Conservation (phyloP, 1,140 invertebrate species). For the Drosophila bipectinata region DNA sequence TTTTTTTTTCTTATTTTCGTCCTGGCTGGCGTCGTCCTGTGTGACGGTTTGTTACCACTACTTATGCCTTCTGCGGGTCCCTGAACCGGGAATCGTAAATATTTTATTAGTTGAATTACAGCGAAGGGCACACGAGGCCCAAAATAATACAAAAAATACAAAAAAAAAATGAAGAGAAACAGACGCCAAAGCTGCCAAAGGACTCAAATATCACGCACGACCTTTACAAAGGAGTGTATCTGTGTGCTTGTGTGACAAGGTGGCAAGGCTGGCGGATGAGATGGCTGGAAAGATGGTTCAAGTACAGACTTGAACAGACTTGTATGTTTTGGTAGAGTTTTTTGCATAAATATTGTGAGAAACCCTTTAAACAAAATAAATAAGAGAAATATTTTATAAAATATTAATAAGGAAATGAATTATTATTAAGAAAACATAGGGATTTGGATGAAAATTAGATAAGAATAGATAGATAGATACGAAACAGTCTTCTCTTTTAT, state of each 20-base stretch:
- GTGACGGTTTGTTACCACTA: constrained; percentile 30
- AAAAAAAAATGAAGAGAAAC: neutral
- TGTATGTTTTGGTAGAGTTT: neutral
- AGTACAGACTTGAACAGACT: neutral
- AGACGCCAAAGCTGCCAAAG: constrained; percentile 50
- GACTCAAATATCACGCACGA: constrained; percentile 53
- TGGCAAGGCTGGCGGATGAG: neutral
- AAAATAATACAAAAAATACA: neutral
- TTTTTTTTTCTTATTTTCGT: neutral
- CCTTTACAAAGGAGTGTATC: neutral
- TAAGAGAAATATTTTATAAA: neutral
- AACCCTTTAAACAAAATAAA: constrained; percentile 3
- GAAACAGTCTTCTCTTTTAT: too few relatives aligned
- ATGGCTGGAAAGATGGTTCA: neutral
- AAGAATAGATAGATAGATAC: too few relatives aligned
- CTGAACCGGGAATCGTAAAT: constrained; percentile 52
- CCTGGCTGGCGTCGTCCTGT: neutral
- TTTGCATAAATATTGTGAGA: neutral
- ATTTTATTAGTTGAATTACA: constrained; percentile 66
- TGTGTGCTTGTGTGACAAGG: neutral
- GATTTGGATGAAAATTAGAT: too few relatives aligned
- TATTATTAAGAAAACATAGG: too few relatives aligned
- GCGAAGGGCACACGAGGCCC: constrained; percentile 32
- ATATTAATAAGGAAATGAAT: too few relatives aligned
- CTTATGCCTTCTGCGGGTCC: constrained; percentile 17